These are phyloP conservation scores for Callyntrura guangdongensis DNA, from an alignment of 2,888 invertebrate species.

Conservation along the genomic window DNA sequence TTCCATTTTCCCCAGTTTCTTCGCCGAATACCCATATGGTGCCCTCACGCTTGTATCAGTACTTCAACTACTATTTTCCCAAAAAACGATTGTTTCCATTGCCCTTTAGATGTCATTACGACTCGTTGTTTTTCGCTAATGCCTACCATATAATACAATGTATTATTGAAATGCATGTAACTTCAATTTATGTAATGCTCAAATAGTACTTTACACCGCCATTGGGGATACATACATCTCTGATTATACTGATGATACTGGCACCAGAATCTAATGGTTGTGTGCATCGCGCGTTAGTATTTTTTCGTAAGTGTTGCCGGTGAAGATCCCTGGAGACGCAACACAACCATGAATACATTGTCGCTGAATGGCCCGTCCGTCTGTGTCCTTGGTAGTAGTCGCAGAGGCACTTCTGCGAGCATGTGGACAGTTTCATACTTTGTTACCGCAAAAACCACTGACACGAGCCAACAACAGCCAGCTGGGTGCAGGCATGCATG, in stretches of 20 bases:
- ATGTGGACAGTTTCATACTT: slow-evolving; percentile 53
- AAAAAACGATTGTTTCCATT: neutral
- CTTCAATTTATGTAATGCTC: slow-evolving; percentile 57
- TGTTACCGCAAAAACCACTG: slow-evolving; percentile 55
- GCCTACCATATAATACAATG: neutral
- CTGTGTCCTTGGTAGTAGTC: neutral
- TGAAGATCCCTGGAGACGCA: slow-evolving; percentile 3
- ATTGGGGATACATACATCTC: neutral
- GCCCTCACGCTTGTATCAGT: neutral
- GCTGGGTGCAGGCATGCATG: slow-evolving; percentile 41
- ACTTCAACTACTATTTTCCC: neutral
- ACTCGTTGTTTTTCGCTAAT: slow-evolving; percentile 2
- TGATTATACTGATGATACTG: too few species aligned
- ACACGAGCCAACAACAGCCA: slow-evolving; percentile 51
- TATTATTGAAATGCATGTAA: slow-evolving; percentile 8
- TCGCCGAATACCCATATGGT: neutral
- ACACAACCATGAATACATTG: slow-evolving; percentile 30
- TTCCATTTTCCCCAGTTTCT: neutral
- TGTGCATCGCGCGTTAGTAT: neutral
- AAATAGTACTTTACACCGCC: neutral
- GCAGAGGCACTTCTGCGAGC: slow-evolving; percentile 3
- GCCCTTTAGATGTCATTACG: slow-evolving; percentile 16
- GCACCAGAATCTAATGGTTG: too few species aligned
- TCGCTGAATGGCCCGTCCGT: neutral
- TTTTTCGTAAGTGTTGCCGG: neutral